Conservation (phyloP, 2,888 invertebrate species). For the Alviniconcha strummeri region DNA sequence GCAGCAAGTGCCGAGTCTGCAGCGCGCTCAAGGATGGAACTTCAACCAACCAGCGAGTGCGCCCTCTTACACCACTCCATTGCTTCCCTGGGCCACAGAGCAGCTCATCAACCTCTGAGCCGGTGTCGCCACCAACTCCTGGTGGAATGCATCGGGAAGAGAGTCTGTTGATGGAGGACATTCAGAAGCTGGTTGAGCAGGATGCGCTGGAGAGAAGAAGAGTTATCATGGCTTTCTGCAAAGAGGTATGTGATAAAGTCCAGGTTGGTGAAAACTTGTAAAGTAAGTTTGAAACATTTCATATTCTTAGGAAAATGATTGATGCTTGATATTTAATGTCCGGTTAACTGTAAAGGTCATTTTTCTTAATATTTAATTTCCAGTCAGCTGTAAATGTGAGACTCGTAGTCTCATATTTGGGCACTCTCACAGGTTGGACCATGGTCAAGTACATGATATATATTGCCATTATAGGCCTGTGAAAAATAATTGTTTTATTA, state of each 20-base stretch:
- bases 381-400: too few relatives aligned
- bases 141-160: slow-evolving; percentile 74
- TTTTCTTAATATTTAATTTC: too few relatives aligned
- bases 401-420: too few relatives aligned
- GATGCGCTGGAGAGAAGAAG: slow-evolving; percentile 93
- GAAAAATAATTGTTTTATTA: neutral
- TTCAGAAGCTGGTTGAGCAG: slow-evolving; percentile 86
- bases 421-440: too few relatives aligned
- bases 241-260: slow-evolving; percentile 77
- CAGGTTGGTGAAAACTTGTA: too few relatives aligned
- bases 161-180: slow-evolving; percentile 88
- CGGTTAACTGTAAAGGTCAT: too few relatives aligned
- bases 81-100: neutral
- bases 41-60: slow-evolving; percentile 3
- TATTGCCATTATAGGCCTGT: neutral
- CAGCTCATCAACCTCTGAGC: slow-evolving; percentile 2
- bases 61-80: slow-evolving; percentile 5
- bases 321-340: too few relatives aligned
- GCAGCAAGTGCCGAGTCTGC: slow-evolving; percentile 52
- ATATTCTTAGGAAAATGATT: too few relatives aligned
- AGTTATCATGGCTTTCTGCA: slow-evolving; percentile 91
- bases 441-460: too few relatives aligned
- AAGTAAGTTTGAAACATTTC: too few relatives aligned
- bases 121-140: slow-evolving; percentile 17
- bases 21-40: slow-evolving; percentile 27